These are phyloP conservation scores for Chauna torquata DNA, from an alignment of 2,113 vertebrate species.

Conservation along the genomic window DNA sequence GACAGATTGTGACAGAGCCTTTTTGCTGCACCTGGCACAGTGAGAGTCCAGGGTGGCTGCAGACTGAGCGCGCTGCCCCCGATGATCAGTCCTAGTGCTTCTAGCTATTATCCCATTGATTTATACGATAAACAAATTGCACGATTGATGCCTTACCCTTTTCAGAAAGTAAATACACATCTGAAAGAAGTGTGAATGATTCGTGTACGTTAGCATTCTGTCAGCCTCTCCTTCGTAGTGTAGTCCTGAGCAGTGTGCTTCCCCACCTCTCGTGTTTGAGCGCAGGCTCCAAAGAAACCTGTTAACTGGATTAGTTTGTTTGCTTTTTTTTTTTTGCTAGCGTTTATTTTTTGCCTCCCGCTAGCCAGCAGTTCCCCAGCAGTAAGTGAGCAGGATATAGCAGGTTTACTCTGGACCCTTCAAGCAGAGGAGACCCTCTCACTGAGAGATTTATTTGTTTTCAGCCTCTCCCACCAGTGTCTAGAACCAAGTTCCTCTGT, in stretches of 20 bases:
- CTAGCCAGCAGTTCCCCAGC: not conserved
- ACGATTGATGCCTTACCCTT: not conserved
- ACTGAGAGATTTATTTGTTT: not conserved
- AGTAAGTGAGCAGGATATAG: not conserved
- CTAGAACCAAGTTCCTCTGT: not conserved
- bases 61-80: not conserved
- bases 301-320: not conserved
- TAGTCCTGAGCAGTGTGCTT: not conserved
- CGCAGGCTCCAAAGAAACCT: not conserved
- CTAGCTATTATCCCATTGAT: not conserved
- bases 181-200: not conserved
- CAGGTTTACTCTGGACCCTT: not conserved
- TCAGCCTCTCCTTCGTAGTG: not conserved
- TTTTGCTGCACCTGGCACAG: not conserved
- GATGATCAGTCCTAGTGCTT: not conserved
- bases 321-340: not conserved
- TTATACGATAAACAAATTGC: not conserved
- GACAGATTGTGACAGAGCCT: not conserved
- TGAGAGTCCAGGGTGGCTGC: accelerated
- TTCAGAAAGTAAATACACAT: not conserved
- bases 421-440: not conserved
- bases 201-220: not conserved
- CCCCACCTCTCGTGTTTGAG: accelerated
- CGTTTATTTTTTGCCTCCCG: not conserved
- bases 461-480: not conserved